Evolutionary conservation across 1,140 invertebrate species (phyloP).

Genomic region (Temnothorax curvispinosus): DNA sequence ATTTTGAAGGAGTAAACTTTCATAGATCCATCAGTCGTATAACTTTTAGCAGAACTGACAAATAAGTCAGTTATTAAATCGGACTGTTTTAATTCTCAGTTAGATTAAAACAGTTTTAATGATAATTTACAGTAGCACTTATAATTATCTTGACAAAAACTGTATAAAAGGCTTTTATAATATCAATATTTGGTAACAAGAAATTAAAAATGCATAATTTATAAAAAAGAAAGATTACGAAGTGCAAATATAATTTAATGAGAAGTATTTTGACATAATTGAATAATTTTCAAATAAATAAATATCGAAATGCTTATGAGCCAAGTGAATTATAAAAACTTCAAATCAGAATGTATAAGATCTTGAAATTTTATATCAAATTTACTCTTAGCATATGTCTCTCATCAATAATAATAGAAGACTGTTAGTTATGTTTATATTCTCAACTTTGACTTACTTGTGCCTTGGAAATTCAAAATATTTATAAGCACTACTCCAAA

Average conservation of each 20-base stretch:
- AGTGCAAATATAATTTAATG: background rate
- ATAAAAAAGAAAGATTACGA: background rate
- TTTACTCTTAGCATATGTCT: background rate
- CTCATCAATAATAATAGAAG: background rate
- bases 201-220: background rate
- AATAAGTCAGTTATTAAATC: background rate
- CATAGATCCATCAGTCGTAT: background rate
- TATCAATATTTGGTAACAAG: background rate
- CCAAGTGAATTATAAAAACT: background rate
- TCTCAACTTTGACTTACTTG: background rate
- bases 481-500: background rate
- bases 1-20: background rate
- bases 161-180: background rate
- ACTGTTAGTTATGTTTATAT: background rate
- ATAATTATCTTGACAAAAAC: background rate
- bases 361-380: background rate
- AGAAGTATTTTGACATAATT: background rate
- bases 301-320: background rate
- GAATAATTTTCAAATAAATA: constrained; percentile 7
- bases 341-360: background rate
- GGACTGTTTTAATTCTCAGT: background rate
- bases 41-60: background rate
- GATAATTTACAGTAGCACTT: background rate
- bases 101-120: background rate
- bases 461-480: background rate